Conservation (phyloP, 2,113 vertebrate species). For the Lasiurus cinereus region DNA sequence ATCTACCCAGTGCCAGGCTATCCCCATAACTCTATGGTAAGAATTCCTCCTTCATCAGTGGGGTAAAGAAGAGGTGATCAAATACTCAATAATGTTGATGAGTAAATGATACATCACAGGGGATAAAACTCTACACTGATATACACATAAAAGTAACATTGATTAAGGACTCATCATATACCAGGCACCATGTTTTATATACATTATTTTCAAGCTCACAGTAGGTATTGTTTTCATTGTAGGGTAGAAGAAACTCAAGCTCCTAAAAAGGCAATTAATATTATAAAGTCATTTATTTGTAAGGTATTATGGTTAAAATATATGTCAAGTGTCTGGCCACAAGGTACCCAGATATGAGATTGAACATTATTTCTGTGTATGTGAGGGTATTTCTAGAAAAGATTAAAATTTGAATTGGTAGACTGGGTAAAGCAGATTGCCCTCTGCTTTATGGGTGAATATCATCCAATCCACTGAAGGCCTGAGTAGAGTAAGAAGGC, state of each 20-base stretch:
- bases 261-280: constrained; percentile 13
- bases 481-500: not conserved
- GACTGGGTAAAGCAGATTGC: not conserved
- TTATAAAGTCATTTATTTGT: not conserved
- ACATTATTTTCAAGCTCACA: not conserved
- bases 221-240: not conserved
- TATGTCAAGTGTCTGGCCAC: not conserved
- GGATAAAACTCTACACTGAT: not conserved
- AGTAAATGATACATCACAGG: not conserved
- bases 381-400: not conserved
- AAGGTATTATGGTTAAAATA: not conserved
- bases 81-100: not conserved
- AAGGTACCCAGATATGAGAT: not conserved
- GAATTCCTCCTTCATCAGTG: not conserved
- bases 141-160: not conserved
- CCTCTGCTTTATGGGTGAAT: not conserved
- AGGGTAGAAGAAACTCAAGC: not conserved
- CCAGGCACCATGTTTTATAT: not conserved
- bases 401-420: constrained; percentile 17
- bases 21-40: not conserved
- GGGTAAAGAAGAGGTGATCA: not conserved
- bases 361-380: not conserved
- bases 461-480: not conserved
- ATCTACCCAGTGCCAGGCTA: no score
- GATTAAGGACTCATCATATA: not conserved